Evolutionary conservation across 2,797 vertebrate species (phyloP), one percentile per base, ranked within the genome.

Genomic region (Gallirallus australis): DNA sequence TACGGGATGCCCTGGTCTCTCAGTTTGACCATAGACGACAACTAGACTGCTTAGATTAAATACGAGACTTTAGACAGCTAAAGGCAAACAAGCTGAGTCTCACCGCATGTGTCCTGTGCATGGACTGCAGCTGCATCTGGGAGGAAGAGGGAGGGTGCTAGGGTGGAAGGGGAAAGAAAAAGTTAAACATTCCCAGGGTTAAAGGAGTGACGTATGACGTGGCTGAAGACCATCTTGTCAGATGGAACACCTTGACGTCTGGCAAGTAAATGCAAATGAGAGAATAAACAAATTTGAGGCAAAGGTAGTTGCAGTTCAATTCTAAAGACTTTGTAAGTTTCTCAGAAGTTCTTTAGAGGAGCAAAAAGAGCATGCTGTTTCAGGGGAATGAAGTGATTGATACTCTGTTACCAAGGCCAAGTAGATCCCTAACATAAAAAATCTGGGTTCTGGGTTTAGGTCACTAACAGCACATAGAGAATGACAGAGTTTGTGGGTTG

Each of bases 61-160:
- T 45, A 96, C 94, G 90, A 96, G 96, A 97, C 96, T 95, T 94
- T 76, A 96, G 94, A 97, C 96, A 96, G 96, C 96, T 93, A 90
- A 93, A 96, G 94, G 95, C 66, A 97, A 96, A 97, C 80, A 72
- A 96, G 93, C 95, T 42, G 95, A 96, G 92, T 86, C 96, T 96
- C 95, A 97, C 95, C 94, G 82, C 95, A 84, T 91, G 83, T 76
- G 93, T 97, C 96, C 96, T 92, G 96, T 78, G 93, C 96, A 96
- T 89, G 96, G 92, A 95, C 80, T 96, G 96, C 96, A 97, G 95
- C 95, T 97, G 96, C 96, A 95, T 95, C 96, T 96, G 96, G 90
- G 88, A 95, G 96, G 96, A 95, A 97, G 96, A 97, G 96, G 96
- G 82, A 97, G 93, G 57, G 95, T 97, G 96, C 96, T 97, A 96